Conservation (phyloP, 2,113 vertebrate genomes). For the Prionailurus bengalensis region DNA sequence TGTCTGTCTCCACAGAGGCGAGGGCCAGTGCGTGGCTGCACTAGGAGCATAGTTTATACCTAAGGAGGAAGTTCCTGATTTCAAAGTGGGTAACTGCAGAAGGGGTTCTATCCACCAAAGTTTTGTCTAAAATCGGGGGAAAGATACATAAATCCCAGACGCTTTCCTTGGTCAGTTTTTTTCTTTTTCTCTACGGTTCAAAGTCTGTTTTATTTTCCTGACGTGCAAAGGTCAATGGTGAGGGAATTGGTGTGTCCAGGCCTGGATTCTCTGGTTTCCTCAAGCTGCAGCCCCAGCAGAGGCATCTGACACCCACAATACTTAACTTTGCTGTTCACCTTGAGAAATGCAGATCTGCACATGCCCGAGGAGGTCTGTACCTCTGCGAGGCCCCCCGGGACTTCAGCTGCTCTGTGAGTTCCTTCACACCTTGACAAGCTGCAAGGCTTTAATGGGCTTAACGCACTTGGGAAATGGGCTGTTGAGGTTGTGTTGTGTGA, state of each 20-base stretch:
- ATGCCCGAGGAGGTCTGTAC: background rate
- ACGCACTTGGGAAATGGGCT: slow-evolving; percentile 19
- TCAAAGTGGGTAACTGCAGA: background rate
- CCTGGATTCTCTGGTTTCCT: background rate
- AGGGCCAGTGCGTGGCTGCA: background rate
- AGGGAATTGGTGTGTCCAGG: background rate
- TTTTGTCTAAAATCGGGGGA: background rate
- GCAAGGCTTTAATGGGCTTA: slow-evolving; percentile 13
- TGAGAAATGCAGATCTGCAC: background rate
- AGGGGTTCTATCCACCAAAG: background rate
- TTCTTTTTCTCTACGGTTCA: background rate
- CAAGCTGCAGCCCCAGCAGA: background rate
- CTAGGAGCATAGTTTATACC: background rate
- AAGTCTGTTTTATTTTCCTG: background rate
- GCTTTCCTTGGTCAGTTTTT: background rate
- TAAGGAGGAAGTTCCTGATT: background rate
- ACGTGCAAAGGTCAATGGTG: background rate
- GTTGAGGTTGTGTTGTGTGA: background rate
- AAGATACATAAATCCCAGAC: background rate
- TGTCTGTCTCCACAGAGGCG: background rate
- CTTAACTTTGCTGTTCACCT: background rate
- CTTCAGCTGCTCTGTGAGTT: background rate
- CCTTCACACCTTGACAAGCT: background rate
- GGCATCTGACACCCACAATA: background rate
- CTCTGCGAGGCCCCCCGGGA: background rate